Evolutionary conservation across 2,888 invertebrate genomes (phyloP).

Genomic region (Capitulum mitella): DNA sequence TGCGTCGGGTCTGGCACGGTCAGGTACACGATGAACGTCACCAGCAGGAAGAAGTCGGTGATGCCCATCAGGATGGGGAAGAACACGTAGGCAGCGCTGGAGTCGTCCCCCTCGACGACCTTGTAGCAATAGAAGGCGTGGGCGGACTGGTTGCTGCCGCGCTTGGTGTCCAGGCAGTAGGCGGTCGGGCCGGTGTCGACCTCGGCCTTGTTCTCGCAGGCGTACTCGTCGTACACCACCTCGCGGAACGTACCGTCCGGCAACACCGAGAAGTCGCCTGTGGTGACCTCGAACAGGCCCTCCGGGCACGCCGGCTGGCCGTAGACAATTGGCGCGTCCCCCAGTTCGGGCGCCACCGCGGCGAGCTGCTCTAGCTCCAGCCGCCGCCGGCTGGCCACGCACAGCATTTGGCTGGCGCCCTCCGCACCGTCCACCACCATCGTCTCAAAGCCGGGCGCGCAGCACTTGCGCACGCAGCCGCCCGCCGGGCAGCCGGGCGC

Average conservation of each 20-base stretch:
- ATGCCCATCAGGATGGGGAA: conserved; percentile 35
- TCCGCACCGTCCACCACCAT: background rate
- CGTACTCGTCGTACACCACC: conserved; percentile 5
- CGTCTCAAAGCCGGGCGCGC: conserved; percentile 30
- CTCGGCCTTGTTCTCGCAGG: background rate
- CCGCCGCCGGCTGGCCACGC: background rate
- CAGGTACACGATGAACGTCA: conserved; percentile 36
- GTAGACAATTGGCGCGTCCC: background rate
- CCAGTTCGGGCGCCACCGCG: background rate
- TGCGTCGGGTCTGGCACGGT: conserved; percentile 36
- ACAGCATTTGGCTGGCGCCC: background rate
- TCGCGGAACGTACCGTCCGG: background rate
- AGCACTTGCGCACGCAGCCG: conserved; percentile 34
- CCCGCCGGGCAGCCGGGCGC: conserved; percentile 27
- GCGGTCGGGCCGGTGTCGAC: background rate
- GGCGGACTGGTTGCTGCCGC: background rate
- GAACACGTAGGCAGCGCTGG: conserved; percentile 28
- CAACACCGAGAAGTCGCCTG: background rate
- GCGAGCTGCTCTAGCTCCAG: background rate
- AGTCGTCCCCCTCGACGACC: background rate
- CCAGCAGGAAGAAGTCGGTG: conserved; percentile 35
- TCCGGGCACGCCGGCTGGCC: background rate
- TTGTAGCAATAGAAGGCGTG: conserved; percentile 3
- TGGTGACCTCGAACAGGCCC: background rate
- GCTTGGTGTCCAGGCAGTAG: conserved; percentile 6